Conservation (phyloP, 2,888 invertebrate genomes). For the Sabellastarte sp. region DNA sequence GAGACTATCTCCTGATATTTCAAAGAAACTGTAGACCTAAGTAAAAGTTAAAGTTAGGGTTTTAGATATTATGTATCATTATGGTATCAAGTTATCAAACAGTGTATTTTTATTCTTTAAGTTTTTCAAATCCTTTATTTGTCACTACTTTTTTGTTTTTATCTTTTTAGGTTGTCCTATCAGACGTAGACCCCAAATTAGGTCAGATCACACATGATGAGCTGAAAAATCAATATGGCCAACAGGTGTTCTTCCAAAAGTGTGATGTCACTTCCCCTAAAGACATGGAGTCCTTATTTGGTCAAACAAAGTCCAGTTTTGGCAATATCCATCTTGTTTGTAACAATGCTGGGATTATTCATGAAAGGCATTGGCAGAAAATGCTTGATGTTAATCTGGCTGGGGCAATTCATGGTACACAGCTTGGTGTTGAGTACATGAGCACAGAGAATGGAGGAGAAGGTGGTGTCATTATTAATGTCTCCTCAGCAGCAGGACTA, state of each 20-base stretch:
- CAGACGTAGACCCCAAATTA: background rate
- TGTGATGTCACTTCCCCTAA: background rate
- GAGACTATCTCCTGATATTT: too few species aligned
- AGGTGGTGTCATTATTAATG: slow-evolving; percentile 73
- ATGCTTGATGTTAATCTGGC: slow-evolving; percentile 66
- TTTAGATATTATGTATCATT: too few species aligned
- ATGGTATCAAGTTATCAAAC: too few species aligned
- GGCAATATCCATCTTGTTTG: slow-evolving; percentile 77
- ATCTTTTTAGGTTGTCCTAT: background rate
- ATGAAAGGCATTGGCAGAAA: slow-evolving; percentile 31
- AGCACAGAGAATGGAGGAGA: slow-evolving; percentile 73
- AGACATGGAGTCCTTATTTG: background rate
- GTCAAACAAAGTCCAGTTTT: slow-evolving; percentile 64
- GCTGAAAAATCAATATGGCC: background rate
- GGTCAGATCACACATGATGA: background rate
- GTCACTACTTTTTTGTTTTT: background rate
- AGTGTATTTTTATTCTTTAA: background rate
- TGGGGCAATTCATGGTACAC: slow-evolving; percentile 64
- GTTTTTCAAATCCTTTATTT: background rate
- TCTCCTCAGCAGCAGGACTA: slow-evolving; percentile 68
- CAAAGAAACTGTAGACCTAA: too few species aligned
- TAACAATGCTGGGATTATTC: slow-evolving; percentile 72
- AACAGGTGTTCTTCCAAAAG: background rate
- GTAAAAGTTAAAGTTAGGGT: too few species aligned
- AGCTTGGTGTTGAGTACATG: slow-evolving; percentile 72